Conservation (phyloP, 1,140 invertebrate genomes). For the Hylaeus volcanicus region DNA sequence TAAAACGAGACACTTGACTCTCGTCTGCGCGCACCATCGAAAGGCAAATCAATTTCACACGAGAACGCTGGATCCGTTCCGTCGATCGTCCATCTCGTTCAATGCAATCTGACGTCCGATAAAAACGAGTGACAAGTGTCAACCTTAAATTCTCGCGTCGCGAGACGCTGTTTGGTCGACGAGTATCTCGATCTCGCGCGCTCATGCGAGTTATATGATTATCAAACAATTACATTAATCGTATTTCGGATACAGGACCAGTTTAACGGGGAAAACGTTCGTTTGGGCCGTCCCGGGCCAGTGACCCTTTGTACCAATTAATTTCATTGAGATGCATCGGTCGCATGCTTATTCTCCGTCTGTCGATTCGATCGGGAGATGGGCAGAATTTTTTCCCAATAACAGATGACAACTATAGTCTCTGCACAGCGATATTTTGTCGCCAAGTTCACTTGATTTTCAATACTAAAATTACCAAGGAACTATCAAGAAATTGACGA, state of each 20-base stretch:
- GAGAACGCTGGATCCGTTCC: background rate
- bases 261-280: background rate
- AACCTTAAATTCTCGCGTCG: background rate
- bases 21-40: background rate
- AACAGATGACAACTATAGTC: too few species aligned
- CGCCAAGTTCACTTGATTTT: too few species aligned
- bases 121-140: background rate
- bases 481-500: too few species aligned
- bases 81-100: background rate
- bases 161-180: background rate
- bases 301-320: constrained; percentile 31
- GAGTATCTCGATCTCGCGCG: background rate
- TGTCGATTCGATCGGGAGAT: background rate
- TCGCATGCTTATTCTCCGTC: background rate
- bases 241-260: constrained; percentile 18
- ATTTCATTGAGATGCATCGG: background rate
- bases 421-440: too few species aligned
- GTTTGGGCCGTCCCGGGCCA: background rate
- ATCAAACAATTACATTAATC: constrained; percentile 40
- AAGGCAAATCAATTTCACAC: background rate
- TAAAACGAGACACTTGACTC: background rate
- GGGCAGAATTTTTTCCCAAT: too few species aligned
- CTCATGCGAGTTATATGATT: constrained; percentile 24
- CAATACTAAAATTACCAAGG: too few species aligned
- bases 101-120: too few species aligned